Evolutionary conservation across 2,797 vertebrate species (phyloP).

Genomic region (Nannoperca australis): DNA sequence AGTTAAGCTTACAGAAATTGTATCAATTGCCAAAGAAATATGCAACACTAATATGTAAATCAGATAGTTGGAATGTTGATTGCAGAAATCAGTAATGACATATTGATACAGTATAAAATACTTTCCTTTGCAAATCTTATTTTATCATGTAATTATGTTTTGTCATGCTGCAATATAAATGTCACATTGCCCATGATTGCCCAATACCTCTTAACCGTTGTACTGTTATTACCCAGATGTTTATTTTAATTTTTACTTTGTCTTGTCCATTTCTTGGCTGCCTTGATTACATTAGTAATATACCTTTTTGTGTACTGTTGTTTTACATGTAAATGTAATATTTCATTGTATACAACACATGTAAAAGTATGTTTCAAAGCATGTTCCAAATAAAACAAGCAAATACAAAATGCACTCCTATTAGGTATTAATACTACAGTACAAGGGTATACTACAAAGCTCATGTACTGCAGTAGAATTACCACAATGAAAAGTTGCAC

Average conservation of each 20-base stretch:
- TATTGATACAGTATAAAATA: neutral
- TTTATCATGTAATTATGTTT: neutral
- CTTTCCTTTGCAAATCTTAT: neutral
- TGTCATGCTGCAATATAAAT: neutral
- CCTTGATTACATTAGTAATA: neutral
- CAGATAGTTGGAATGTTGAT: neutral
- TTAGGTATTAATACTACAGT: neutral
- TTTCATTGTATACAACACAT: neutral
- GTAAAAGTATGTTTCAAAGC: neutral
- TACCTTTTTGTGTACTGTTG: conserved; percentile 7
- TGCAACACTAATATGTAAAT: neutral
- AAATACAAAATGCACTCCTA: neutral
- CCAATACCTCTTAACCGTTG: neutral
- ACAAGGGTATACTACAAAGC: neutral
- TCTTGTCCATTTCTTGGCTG: neutral
- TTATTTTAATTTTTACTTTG: conserved; percentile 1
- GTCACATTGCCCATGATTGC: neutral
- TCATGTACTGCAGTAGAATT: neutral
- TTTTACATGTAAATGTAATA: conserved; percentile 1
- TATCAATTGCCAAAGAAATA: neutral
- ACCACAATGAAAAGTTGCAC: neutral
- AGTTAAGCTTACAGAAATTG: neutral
- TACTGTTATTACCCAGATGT: neutral
- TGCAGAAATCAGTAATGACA: neutral
- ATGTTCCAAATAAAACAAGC: neutral